A percentile compares a stretch with the other conserved stretches of the same genome.
These are phyloP conservation scores for Seriola dumerili DNA, from an alignment of 2,113 vertebrate genomes.

Conservation along the genomic window DNA sequence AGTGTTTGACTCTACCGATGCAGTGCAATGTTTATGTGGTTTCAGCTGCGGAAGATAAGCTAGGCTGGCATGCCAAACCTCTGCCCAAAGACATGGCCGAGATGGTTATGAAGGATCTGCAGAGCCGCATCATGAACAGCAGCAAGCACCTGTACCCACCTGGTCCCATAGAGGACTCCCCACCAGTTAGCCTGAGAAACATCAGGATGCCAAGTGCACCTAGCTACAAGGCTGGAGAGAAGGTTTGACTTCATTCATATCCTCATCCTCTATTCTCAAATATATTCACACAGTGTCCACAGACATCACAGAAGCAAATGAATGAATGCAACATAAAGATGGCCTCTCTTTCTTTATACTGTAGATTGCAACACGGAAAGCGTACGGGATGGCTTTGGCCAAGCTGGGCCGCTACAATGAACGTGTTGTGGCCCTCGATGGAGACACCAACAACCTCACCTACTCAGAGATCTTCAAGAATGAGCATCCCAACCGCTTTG, in stretches of 20 bases:
- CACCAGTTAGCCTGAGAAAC: slow-evolving; percentile 89
- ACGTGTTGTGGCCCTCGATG: slow-evolving; percentile 91
- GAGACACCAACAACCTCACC: slow-evolving; percentile 96
- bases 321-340: background rate
- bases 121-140: slow-evolving; percentile 89
- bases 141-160: slow-evolving; percentile 91
- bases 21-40: background rate
- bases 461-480: slow-evolving; percentile 95
- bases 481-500: slow-evolving; percentile 92
- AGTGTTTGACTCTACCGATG: slow-evolving; percentile 4
- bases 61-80: slow-evolving; percentile 94
- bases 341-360: background rate
- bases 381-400: slow-evolving; percentile 91
- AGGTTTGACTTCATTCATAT: slow-evolving; percentile 81
- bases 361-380: slow-evolving; percentile 94
- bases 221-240: slow-evolving; percentile 93
- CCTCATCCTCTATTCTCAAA: background rate
- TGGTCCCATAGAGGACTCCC: slow-evolving; percentile 90
- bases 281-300: background rate
- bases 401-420: slow-evolving; percentile 93
- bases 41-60: slow-evolving; percentile 93
- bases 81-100: slow-evolving; percentile 95
- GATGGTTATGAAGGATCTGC: slow-evolving; percentile 89
- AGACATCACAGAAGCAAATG: background rate
- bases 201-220: slow-evolving; percentile 93